Evolutionary conservation across 2,888 invertebrate genomes (phyloP), one percentile per base, ranked within the genome.

Genomic region (Sinohyriopsis cumingii): DNA sequence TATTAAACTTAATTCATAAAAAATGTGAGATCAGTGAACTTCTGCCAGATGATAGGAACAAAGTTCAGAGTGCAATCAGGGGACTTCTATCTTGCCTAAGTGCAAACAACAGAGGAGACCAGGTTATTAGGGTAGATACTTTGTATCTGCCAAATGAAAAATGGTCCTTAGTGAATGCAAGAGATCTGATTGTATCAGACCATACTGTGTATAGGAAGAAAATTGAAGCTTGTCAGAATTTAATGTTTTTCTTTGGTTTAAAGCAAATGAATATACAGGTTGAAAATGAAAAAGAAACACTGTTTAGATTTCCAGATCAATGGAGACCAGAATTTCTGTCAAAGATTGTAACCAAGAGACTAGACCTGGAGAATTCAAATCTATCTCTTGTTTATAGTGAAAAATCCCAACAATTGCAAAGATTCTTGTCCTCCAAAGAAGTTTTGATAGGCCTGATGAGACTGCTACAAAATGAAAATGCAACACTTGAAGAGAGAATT

Each of bases 321-420:
- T 55, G 73, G 22, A 66, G 77, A 61, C 82, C 83, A 1, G 59
- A 63, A 25, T 60, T 81, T 61, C 63, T 85, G 57, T 78, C 77
- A 55, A 68, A 74, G 9, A 59, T 78, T 24, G 78, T 83, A 9
- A 67, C 72, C 25, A 82, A 83, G 63, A 54, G 62, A 18, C 67
- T 84, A 2, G 59, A 59, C 55, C 25, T 62, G 1, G 62, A 62
- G n/a, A n/a, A 60, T 28, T 63, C 69, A 12, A n/a, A n/a, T 6
- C 28, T 28, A 5, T 28, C 6, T 3, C 2, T 55, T 5, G 59
- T 60, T 61, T 56, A 63, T 15, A 28, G 24, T 25, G 60, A 28
- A 28, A 24, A 18, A 19, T 55, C 63, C 6, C 33, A 24, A 28
- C 12, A n/a, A 0, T 24, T 69, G 15, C 61, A 73, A 25, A 24